Conservation (phyloP, 2,113 vertebrate genomes). For the Addax nasomaculatus region DNA sequence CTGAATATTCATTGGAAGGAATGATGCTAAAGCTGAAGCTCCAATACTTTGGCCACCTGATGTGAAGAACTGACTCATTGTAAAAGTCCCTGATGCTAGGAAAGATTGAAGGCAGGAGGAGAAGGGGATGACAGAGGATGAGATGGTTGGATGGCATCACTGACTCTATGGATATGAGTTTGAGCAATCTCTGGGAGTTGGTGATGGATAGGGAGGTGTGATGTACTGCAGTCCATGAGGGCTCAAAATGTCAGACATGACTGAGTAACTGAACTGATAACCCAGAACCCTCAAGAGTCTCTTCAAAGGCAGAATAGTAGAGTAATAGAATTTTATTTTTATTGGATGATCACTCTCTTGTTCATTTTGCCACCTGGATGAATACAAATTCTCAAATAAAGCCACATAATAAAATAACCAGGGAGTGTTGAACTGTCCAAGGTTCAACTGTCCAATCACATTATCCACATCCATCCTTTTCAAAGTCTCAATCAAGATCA, state of each 20-base stretch:
- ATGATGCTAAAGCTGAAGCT: neutral
- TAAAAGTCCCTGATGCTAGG: neutral
- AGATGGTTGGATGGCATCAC: neutral
- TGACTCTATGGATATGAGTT: neutral
- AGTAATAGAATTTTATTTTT: neutral
- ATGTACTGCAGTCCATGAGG: neutral
- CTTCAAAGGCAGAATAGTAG: neutral
- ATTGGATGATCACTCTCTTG: neutral
- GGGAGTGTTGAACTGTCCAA: neutral
- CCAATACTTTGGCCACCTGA: neutral
- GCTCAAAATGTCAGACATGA: neutral
- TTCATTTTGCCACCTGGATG: neutral
- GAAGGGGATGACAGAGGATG: neutral
- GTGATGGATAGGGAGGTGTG: neutral
- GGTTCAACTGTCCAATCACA: neutral
- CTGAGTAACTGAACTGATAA: neutral
- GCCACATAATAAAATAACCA: neutral
- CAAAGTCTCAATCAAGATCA: neutral
- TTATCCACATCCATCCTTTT: neutral
- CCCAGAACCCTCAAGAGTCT: neutral
- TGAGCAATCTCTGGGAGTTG: neutral
- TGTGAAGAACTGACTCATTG: neutral
- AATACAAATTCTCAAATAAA: neutral
- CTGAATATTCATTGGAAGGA: neutral
- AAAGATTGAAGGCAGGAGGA: neutral